These are phyloP conservation scores for Troglohyphantes excavatus DNA, from an alignment of 2,888 invertebrate species.

Conservation along the genomic window DNA sequence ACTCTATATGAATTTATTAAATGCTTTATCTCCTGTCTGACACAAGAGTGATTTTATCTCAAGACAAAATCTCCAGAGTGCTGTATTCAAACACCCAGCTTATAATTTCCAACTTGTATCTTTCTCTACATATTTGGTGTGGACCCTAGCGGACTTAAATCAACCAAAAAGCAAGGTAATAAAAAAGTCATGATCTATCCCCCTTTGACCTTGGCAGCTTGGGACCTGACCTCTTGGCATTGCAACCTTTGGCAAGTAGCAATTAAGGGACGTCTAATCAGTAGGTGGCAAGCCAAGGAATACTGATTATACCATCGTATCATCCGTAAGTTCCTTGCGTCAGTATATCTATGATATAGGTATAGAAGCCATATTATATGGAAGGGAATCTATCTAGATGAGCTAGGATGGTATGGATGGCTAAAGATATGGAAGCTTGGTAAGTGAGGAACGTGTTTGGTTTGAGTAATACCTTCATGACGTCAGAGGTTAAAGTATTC, in stretches of 20 bases:
- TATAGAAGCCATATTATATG: not conserved
- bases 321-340: slow-evolving; percentile 7
- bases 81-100: not conserved
- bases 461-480: slow-evolving; percentile 40
- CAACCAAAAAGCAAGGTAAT: slow-evolving; percentile 23
- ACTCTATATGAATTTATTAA: no score
- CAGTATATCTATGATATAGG: slow-evolving; percentile 15
- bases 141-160: not conserved
- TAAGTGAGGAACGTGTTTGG: slow-evolving; percentile 36
- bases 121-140: not conserved
- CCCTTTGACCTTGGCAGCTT: slow-evolving; percentile 50
- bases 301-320: slow-evolving; percentile 65
- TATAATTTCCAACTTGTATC: slow-evolving; percentile 19
- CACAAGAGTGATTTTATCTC: no score
- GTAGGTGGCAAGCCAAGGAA: slow-evolving; percentile 64
- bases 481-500: slow-evolving; percentile 51
- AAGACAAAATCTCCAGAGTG: not conserved
- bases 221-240: slow-evolving; percentile 42
- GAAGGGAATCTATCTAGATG: slow-evolving; percentile 22
- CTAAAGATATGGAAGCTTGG: slow-evolving; percentile 21
- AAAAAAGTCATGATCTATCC: not conserved
- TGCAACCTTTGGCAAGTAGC: slow-evolving; percentile 44
- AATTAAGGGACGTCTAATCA: slow-evolving; percentile 67
- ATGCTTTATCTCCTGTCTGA: no score
- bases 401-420: slow-evolving; percentile 28